A percentile compares a stretch with the other conserved stretches of the same genome.
phyloP scores from a whole-genome alignment of 2,113 vertebrate genomes.

The Parotia lawesii region DNA sequence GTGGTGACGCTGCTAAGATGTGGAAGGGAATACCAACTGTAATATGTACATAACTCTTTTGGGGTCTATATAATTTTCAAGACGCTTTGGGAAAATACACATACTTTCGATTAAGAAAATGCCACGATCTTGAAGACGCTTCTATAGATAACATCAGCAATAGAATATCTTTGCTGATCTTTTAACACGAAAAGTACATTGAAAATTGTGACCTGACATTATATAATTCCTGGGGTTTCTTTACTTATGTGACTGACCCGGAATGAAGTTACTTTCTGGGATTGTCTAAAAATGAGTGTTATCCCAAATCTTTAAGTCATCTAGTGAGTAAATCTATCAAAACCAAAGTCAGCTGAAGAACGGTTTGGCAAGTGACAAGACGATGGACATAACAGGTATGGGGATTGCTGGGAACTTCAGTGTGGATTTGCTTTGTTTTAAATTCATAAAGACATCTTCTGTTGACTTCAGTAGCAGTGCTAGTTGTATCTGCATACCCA shows the following conservation, averaged over 20 bases:
- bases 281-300: neutral
- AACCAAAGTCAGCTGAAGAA: neutral
- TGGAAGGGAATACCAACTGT: neutral
- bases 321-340: neutral
- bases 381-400: neutral
- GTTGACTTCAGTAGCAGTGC: neutral
- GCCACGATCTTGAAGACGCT: neutral
- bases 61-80: neutral
- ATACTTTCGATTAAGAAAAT: neutral
- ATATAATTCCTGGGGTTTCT: neutral
- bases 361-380: accelerated
- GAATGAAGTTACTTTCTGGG: neutral
- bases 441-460: neutral
- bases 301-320: neutral
- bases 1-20: neutral
- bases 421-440: neutral
- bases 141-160: neutral
- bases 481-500: neutral
- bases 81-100: neutral
- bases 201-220: neutral
- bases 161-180: neutral
- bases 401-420: neutral
- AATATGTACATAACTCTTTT: neutral
- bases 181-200: neutral
- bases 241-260: neutral